A percentile compares a stretch with the other conserved stretches of the same genome.
phyloP scores from a whole-genome alignment of 2,888 invertebrate genomes.

The Lasioglossum calceatum region DNA sequence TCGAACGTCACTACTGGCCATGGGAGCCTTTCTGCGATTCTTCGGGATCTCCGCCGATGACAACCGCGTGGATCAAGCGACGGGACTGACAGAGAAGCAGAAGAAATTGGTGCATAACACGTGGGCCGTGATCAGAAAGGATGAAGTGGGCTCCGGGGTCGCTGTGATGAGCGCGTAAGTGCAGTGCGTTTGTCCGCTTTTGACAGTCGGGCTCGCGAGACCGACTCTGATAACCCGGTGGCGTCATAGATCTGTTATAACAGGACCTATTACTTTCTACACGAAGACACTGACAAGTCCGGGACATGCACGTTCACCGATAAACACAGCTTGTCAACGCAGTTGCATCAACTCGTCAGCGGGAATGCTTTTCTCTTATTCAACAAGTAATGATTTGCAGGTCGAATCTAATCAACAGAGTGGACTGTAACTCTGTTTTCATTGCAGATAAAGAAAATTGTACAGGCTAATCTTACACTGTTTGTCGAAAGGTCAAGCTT shows the following conservation, averaged over 20 bases:
- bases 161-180: conserved; percentile 85
- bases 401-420: too few species aligned
- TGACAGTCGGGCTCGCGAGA: neutral
- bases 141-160: conserved; percentile 84
- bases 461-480: neutral
- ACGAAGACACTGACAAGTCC: neutral
- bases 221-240: neutral
- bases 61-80: conserved; percentile 81
- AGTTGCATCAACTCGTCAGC: neutral
- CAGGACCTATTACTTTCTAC: neutral
- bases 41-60: conserved; percentile 74
- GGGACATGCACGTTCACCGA: neutral
- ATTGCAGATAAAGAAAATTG: neutral
- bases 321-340: neutral
- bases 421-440: neutral
- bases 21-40: conserved; percentile 76
- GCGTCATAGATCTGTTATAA: neutral
- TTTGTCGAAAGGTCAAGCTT: neutral
- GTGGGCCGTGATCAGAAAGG: conserved; percentile 84
- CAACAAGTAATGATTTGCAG: neutral
- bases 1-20: conserved; percentile 49
- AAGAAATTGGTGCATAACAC: conserved; percentile 83
- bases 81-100: conserved; percentile 84
- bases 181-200: conserved; percentile 1
- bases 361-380: neutral